Conservation (phyloP, 2,888 invertebrate genomes). For the Drosophila yooni region DNA sequence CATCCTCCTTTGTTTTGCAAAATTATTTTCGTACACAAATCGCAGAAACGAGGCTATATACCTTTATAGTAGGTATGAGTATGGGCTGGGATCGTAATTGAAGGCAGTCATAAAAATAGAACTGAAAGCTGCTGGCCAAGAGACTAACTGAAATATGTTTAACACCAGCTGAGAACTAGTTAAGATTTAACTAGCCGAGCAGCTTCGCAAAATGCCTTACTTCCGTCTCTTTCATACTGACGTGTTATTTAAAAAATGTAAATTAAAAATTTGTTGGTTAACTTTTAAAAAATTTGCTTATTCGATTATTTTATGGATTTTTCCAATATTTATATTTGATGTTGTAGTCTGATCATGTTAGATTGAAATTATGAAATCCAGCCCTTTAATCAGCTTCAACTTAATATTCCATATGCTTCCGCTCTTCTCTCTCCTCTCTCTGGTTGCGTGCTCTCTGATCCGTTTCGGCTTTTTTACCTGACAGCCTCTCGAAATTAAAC, state of each 20-base stretch:
- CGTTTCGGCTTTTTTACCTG: slow-evolving; percentile 8
- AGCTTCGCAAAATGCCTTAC: not conserved
- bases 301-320: not conserved
- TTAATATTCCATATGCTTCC: not conserved
- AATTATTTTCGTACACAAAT: slow-evolving; percentile 74
- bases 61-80: slow-evolving; percentile 29
- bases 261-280: not conserved
- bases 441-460: not conserved
- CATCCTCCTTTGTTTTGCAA: slow-evolving; percentile 48
- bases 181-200: not conserved
- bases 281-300: not conserved
- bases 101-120: slow-evolving; percentile 40
- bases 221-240: not conserved
- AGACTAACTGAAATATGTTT: not conserved
- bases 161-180: not conserved
- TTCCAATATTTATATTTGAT: not conserved
- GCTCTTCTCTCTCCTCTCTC: not conserved
- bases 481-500: slow-evolving; percentile 17
- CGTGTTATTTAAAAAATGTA: not conserved
- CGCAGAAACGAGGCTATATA: slow-evolving; percentile 41
- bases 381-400: not conserved
- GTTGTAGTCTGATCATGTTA: not conserved
- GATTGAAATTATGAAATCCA: not conserved
- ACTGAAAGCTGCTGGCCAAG: slow-evolving; percentile 1
- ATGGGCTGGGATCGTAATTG: slow-evolving; percentile 25